phyloP scores from a whole-genome alignment of 2,888 invertebrate species.

The Synergus laeviventris region DNA sequence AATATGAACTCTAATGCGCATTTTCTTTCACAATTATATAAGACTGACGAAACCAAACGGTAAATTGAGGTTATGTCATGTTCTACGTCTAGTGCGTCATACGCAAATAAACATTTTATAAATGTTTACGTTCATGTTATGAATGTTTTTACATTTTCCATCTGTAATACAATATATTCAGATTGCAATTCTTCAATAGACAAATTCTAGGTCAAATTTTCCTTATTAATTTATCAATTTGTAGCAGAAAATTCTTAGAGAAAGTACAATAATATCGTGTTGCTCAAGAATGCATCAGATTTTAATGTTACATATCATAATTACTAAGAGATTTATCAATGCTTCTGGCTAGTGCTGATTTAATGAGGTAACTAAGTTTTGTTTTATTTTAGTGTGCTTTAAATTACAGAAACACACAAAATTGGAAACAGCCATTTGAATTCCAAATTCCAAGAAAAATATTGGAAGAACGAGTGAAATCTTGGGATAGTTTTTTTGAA shows the following conservation, averaged over 20 bases:
- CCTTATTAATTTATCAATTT: not conserved
- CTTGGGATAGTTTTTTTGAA: conserved; percentile 11
- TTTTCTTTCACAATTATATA: not conserved
- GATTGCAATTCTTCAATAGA: not conserved
- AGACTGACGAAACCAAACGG: not conserved
- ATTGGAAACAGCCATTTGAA: not conserved
- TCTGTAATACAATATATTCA: not conserved
- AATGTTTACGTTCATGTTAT: not conserved
- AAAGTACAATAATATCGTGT: not conserved
- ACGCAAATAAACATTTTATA: not conserved
- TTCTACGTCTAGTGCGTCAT: not conserved
- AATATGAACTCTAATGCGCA: not conserved
- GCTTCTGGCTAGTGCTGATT: not conserved
- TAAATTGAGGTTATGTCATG: not conserved
- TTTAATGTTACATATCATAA: not conserved
- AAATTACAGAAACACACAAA: not conserved
- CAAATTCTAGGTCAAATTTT: not conserved
- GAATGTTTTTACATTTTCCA: not conserved
- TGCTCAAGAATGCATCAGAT: not conserved
- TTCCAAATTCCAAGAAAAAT: not conserved
- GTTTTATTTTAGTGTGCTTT: not conserved
- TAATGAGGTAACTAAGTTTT: not conserved
- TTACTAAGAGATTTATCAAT: not conserved
- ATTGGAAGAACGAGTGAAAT: not conserved
- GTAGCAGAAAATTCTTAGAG: not conserved